Conservation (phyloP, 2,888 invertebrate species). For the Stenotaenia linearis region DNA sequence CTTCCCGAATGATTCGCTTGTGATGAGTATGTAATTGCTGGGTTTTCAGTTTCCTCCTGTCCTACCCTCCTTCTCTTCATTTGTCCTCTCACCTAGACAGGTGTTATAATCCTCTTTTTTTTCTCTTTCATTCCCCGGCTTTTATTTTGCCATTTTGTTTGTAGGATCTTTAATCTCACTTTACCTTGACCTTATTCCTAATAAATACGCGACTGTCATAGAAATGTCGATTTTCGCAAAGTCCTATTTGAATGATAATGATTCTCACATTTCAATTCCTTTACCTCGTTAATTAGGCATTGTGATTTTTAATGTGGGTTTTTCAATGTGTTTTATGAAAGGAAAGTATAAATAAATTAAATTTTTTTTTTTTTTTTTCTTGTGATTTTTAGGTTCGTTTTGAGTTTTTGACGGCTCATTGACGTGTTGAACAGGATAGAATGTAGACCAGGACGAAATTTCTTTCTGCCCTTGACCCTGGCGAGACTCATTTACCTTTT, state of each 20-base stretch:
- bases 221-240: not conserved
- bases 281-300: no score
- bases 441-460: not conserved
- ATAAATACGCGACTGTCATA: not conserved
- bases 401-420: no score
- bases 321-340: no score
- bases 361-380: no score
- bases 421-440: not conserved
- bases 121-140: not conserved
- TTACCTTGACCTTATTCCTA: not conserved
- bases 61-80: not conserved
- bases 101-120: not conserved
- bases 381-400: no score
- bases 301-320: no score
- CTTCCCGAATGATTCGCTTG: not conserved
- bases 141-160: not conserved
- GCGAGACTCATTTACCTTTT: not conserved
- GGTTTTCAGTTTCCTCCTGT: not conserved
- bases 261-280: not conserved
- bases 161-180: not conserved
- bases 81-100: not conserved
- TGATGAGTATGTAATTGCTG: not conserved
- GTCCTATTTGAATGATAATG: not conserved
- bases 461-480: not conserved
- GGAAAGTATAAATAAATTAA: no score